phyloP scores from a whole-genome alignment of 2,888 invertebrate species.

The Nemotelus nigrinus region DNA sequence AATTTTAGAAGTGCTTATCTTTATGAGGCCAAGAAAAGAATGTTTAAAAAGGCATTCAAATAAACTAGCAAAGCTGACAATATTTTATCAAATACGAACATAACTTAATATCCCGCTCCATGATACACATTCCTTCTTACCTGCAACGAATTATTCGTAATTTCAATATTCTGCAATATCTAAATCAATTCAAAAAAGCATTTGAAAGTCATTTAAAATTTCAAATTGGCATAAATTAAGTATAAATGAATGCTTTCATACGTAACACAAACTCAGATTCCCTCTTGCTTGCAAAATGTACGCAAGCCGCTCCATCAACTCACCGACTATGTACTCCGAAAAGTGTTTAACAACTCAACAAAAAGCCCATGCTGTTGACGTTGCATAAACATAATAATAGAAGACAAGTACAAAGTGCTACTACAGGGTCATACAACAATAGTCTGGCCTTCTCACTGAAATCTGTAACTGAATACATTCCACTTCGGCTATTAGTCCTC shows the following conservation, averaged over 20 bases:
- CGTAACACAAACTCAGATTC: conserved; percentile 12
- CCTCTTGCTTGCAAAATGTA: background rate
- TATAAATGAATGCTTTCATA: conserved; percentile 34
- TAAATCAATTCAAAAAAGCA: background rate
- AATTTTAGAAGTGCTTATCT: too few relatives aligned
- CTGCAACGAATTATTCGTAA: too few relatives aligned
- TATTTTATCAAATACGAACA: too few relatives aligned
- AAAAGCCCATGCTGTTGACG: conserved; percentile 43
- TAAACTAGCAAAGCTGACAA: too few relatives aligned
- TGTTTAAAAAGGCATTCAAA: too few relatives aligned
- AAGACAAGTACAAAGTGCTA: conserved; percentile 44
- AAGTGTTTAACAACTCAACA: conserved; percentile 45
- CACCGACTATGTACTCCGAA: conserved; percentile 11
- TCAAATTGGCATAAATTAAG: conserved; percentile 41
- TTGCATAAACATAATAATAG: conserved; percentile 45
- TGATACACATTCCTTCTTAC: too few relatives aligned
- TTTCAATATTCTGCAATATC: too few relatives aligned
- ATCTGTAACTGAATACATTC: conserved; percentile 43
- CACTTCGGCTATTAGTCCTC: conserved; percentile 38
- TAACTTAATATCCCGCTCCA: too few relatives aligned
- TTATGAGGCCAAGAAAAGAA: too few relatives aligned
- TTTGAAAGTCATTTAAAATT: conserved; percentile 9
- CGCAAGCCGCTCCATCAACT: conserved; percentile 29
- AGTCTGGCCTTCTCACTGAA: conserved; percentile 8
- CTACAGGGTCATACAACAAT: conserved; percentile 18